These are phyloP conservation scores for Poeciliopsis turneri DNA, from an alignment of 2,797 vertebrate species.

Conservation along the genomic window DNA sequence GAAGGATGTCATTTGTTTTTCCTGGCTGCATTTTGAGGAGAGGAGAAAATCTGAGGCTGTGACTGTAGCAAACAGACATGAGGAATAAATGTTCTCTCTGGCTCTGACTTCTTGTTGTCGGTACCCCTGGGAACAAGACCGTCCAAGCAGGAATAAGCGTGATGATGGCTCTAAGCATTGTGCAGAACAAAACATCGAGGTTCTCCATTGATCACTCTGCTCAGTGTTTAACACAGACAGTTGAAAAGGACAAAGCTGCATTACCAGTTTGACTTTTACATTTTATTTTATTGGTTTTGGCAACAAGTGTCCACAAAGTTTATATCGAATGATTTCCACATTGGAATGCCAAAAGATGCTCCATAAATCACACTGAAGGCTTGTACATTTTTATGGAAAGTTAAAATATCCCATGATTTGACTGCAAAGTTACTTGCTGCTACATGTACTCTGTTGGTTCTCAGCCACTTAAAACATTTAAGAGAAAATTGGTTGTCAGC, in stretches of 20 bases:
- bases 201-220: conserved; percentile 11
- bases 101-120: conserved; percentile 43
- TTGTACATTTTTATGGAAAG: neutral
- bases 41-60: conserved; percentile 58
- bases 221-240: conserved; percentile 11
- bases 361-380: neutral
- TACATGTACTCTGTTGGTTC: neutral
- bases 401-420: neutral
- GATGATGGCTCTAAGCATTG: neutral
- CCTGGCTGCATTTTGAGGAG: conserved; percentile 49
- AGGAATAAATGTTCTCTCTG: conserved; percentile 43
- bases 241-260: neutral
- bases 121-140: conserved; percentile 47
- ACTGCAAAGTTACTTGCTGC: neutral
- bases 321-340: neutral
- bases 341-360: neutral
- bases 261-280: neutral
- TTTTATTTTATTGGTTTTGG: neutral
- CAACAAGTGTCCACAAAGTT: neutral
- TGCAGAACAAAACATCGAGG: neutral
- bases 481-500: neutral
- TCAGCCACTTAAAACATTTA: neutral
- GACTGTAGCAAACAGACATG: conserved; percentile 37
- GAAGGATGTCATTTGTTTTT: conserved; percentile 71
- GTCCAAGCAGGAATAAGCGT: conserved; percentile 10